Percentiles rank a stretch among this genome's conserved stretches.
Conservation (phyloP, 1,140 invertebrate genomes). For the Drosophila seguyi region DNA sequence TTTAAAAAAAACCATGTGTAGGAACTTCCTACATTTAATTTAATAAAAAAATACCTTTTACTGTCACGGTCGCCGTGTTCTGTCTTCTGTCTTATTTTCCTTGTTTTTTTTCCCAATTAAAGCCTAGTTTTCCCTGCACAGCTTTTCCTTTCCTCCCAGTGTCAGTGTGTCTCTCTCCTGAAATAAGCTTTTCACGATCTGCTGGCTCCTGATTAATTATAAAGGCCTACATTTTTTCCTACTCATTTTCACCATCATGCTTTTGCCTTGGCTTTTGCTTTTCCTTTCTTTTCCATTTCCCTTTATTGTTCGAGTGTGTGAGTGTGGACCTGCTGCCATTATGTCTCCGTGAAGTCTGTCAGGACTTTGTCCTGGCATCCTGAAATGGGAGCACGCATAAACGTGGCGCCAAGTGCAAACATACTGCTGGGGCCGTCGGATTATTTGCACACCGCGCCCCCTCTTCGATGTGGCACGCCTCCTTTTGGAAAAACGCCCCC, state of each 20-base stretch:
- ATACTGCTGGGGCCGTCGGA: constrained; percentile 40
- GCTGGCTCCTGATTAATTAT: constrained; percentile 1
- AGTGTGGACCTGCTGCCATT: not conserved
- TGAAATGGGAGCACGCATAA: constrained; percentile 33
- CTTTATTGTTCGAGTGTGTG: not conserved
- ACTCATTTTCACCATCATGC: not conserved
- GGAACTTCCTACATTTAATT: no score
- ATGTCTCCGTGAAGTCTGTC: constrained; percentile 6
- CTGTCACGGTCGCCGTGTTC: no score
- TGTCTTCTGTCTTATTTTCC: no score
- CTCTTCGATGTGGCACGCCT: constrained; percentile 25
- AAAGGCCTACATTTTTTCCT: not conserved
- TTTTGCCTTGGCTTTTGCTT: constrained; percentile 7
- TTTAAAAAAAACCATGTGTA: no score
- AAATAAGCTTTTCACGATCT: not conserved
- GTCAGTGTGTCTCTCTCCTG: constrained; percentile 1
- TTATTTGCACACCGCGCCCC: constrained; percentile 44
- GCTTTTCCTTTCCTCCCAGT: not conserved
- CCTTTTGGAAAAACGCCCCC: constrained; percentile 3
- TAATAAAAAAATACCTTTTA: no score
- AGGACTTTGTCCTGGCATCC: constrained; percentile 9
- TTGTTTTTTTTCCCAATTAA: not conserved
- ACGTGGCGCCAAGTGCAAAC: constrained; percentile 40
- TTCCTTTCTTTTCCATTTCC: constrained; percentile 6
- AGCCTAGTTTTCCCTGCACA: not conserved